These are phyloP conservation scores for Phocoena phocoena DNA, from an alignment of 2,113 vertebrate genomes.

Conservation along the genomic window DNA sequence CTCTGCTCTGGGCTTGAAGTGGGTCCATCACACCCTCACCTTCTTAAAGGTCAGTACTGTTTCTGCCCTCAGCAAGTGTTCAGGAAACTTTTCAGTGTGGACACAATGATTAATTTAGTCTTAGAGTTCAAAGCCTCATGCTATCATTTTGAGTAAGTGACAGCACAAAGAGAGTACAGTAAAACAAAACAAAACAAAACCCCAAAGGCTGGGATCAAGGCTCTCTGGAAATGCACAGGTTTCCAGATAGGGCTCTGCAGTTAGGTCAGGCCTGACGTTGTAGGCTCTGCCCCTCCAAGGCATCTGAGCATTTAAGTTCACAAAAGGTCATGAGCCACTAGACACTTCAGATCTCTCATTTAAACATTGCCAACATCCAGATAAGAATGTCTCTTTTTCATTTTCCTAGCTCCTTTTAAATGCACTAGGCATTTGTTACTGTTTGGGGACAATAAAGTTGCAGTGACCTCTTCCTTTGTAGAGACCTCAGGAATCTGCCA, in stretches of 20 bases:
- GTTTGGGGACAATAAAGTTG: not conserved
- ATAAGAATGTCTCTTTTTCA: not conserved
- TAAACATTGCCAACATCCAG: not conserved
- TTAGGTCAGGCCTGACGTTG: not conserved
- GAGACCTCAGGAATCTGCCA: not conserved
- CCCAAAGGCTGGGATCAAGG: not conserved
- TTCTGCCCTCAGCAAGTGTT: not conserved
- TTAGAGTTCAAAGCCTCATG: not conserved
- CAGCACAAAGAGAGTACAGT: not conserved
- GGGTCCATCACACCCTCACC: no score
- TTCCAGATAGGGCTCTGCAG: not conserved
- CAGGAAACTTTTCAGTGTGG: not conserved
- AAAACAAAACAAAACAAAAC: not conserved
- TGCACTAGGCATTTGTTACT: not conserved
- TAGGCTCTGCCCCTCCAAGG: not conserved
- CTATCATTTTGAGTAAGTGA: not conserved
- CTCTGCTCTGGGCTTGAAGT: not conserved
- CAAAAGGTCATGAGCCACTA: not conserved
- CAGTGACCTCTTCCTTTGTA: not conserved
- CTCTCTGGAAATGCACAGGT: not conserved
- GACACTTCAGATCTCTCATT: not conserved
- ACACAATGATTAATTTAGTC: not conserved
- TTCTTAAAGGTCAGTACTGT: not conserved
- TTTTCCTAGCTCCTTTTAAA: not conserved
- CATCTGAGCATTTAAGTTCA: not conserved